Base-by-base conservation (phyloP, 2,888 invertebrate genomes). In the Nephrocerus scutellatus region DNA sequence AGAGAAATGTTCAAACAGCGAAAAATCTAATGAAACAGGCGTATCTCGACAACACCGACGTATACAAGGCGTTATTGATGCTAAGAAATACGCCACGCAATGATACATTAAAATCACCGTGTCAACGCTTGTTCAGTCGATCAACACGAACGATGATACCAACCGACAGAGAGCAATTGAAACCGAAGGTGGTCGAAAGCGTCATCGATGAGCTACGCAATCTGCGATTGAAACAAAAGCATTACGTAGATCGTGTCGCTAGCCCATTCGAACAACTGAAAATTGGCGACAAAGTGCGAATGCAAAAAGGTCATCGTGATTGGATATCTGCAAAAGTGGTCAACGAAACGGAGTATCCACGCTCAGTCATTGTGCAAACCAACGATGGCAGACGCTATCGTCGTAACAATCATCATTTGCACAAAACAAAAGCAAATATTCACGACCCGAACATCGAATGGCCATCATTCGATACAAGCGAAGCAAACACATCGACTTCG, bases 111-210 rank as follows among this genome's bases (percentile, higher is more conserved):
- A n/a, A n/a, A n/a, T n/a, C n/a, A n/a, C n/a, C n/a, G n/a, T n/a
- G n/a, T n/a, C n/a, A n/a, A n/a, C n/a, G n/a, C n/a, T n/a, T n/a
- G n/a, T n/a, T n/a, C n/a, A 46, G 41, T 25, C 35, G 47, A 32
- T 45, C 36, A 35, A 39, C 42, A 13, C 36, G 36, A 21, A 40
- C 41, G 22, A 35, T 28, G 41, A 26, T 43, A 9, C 37, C 37
- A 40, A 38, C 24, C 9, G 25, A 20, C 16, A 38, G 23, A 30
- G 24, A 37, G 12, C 26, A 21, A 22, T 18, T 41, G 9, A 10
- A 36, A 16, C 37, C 41, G 29, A 28, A 25, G 48, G 63, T 60
- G 46, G 39, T 14, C 39, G 44, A 20, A 25, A 23, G 29, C 25
- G 41, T 44, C n/a, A 36, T 30, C 9, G 12, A 37, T 20, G 31